Percentiles rank a stretch among this genome's conserved stretches.
Evolutionary conservation across 2,797 vertebrate genomes (phyloP).

Genomic region (Pampus argenteus): DNA sequence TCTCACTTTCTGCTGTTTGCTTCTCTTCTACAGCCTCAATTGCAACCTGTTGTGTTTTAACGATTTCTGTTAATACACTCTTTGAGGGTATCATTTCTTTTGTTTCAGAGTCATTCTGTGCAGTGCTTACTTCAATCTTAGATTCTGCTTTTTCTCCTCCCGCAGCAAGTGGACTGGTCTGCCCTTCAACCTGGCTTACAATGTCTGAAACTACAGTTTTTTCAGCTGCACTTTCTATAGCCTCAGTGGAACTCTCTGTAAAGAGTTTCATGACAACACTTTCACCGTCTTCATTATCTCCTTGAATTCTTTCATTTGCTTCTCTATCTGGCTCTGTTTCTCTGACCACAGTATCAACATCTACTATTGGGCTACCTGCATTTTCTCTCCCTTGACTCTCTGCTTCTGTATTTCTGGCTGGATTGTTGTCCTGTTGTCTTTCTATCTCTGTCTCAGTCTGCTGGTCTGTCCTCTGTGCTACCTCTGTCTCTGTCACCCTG

Average conservation of each 20-base stretch:
- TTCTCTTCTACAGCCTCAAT: conserved; percentile 42
- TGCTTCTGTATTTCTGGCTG: conserved; percentile 38
- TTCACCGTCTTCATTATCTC: conserved; percentile 31
- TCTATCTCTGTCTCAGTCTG: conserved; percentile 76
- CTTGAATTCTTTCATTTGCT: conserved; percentile 35
- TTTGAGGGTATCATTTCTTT: conserved; percentile 31
- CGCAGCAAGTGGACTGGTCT: conserved; percentile 1
- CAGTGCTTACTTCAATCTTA: conserved; percentile 21
- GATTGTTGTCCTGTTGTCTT: conserved; percentile 62
- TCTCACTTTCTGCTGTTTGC: conserved; percentile 42
- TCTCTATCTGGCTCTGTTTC: conserved; percentile 41
- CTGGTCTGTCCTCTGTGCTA: conserved; percentile 73
- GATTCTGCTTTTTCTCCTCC: conserved; percentile 31
- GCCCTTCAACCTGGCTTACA: conserved; percentile 31
- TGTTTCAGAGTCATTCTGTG: conserved; percentile 44
- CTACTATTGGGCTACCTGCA: conserved; percentile 20
- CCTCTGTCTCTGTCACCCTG: conserved; percentile 79
- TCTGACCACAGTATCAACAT: conserved; percentile 20
- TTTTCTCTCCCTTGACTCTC: conserved; percentile 46
- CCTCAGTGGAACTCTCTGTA: conserved; percentile 27
- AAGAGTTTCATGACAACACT: conserved; percentile 33
- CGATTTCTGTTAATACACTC: conserved; percentile 49
- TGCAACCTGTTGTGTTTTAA: conserved; percentile 26
- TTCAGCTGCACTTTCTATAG: conserved; percentile 39
- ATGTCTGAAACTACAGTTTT: conserved; percentile 42